Percentiles rank a stretch among this genome's conserved stretches.
Evolutionary conservation across 2,888 invertebrate genomes (phyloP).

Genomic region (Zygothrica quintamaculata): DNA sequence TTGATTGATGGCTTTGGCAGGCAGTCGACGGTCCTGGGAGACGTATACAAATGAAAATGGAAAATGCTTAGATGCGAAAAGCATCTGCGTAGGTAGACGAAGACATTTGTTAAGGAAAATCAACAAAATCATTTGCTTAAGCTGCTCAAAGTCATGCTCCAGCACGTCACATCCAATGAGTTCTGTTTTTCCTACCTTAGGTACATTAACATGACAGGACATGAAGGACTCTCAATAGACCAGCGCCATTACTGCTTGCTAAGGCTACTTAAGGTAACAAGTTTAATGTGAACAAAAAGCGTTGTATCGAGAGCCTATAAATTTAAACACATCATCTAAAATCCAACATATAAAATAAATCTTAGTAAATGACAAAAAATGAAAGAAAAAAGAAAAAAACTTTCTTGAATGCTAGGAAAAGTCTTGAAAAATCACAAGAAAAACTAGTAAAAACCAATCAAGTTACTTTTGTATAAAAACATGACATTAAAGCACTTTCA

Average conservation of each 20-base stretch:
- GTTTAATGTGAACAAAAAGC: background rate
- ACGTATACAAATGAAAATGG: slow-evolving; percentile 48
- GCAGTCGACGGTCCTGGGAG: slow-evolving; percentile 27
- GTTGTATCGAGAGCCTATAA: too few species aligned
- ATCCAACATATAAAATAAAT: too few species aligned
- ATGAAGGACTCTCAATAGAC: slow-evolving; percentile 19
- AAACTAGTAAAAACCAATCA: too few species aligned
- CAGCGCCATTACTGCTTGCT: slow-evolving; percentile 9
- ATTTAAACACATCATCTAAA: too few species aligned
- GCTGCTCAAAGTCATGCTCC: slow-evolving; percentile 10
- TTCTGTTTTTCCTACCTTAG: slow-evolving; percentile 33
- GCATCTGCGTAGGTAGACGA: slow-evolving; percentile 30
- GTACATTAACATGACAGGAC: slow-evolving; percentile 45
- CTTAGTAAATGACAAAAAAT: background rate
- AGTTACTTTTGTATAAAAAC: background rate
- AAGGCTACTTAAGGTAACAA: slow-evolving; percentile 2
- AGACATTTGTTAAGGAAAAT: slow-evolving; percentile 56
- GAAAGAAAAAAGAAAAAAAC: slow-evolving; percentile 13
- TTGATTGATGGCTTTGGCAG: slow-evolving; percentile 67
- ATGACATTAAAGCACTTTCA: slow-evolving; percentile 8
- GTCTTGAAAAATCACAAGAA: background rate
- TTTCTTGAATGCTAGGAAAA: background rate
- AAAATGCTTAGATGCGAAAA: slow-evolving; percentile 11
- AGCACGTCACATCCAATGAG: slow-evolving; percentile 45
- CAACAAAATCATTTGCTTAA: slow-evolving; percentile 62